Percentiles rank a stretch among this genome's conserved stretches.
Conservation (phyloP, 2,797 vertebrate species). For the Darevskia mixta region DNA sequence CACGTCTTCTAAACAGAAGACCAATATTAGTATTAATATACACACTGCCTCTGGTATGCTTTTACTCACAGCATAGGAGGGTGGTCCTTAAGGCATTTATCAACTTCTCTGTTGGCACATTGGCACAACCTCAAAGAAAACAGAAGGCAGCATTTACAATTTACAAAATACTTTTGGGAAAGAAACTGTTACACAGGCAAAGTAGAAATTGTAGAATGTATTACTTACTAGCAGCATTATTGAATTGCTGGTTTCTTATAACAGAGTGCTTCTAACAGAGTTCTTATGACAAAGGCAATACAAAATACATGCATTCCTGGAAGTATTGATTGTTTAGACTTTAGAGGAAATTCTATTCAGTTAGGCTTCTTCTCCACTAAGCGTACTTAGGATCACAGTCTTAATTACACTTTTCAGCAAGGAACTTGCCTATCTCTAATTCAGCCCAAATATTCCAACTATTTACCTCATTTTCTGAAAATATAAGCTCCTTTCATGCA, state of each 20-base stretch:
- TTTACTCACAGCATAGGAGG: neutral
- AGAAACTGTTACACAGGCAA: conserved; percentile 20
- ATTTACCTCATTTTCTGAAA: neutral
- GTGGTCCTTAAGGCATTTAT: conserved; percentile 30
- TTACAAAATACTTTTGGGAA: conserved; percentile 20
- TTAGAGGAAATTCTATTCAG: neutral
- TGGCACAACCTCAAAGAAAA: conserved; percentile 26
- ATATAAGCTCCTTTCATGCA: no score
- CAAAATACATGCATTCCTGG: neutral
- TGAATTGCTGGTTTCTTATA: conserved; percentile 38
- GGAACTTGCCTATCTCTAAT: neutral
- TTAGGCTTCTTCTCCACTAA: neutral
- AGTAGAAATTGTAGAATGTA: conserved; percentile 31
- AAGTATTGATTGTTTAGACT: neutral
- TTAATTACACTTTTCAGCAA: conserved; percentile 2
- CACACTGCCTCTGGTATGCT: neutral
- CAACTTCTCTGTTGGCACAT: conserved; percentile 22
- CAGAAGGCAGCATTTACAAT: conserved; percentile 20
- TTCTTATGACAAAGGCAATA: neutral
- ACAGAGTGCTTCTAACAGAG: neutral
- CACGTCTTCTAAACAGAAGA: neutral
- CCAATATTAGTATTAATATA: conserved; percentile 12
- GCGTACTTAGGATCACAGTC: neutral
- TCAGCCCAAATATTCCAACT: neutral
- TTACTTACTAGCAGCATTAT: conserved; percentile 27